Evolutionary conservation across 2,113 vertebrate species (phyloP).

Genomic region (Percina caprodes): DNA sequence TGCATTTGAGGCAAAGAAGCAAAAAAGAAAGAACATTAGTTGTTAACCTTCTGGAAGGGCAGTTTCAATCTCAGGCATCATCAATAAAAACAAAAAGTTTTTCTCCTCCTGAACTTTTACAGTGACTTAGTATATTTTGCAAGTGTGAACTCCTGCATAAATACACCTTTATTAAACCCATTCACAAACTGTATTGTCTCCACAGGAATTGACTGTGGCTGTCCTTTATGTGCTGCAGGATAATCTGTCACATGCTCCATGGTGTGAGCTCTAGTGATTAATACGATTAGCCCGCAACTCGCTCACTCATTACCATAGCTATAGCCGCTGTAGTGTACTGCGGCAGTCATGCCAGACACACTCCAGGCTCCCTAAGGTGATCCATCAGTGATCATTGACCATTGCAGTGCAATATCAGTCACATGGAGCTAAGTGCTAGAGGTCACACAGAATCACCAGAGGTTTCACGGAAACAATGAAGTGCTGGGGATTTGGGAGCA

Average conservation of each 20-base stretch:
- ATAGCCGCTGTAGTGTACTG: conserved; percentile 42
- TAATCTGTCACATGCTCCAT: conserved; percentile 66
- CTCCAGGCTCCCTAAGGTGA: conserved; percentile 64
- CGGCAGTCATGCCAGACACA: conserved; percentile 53
- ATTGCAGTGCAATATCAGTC: conserved; percentile 35
- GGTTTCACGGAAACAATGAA: conserved; percentile 53
- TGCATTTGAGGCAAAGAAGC: conserved; percentile 11
- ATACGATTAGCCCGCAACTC: conserved; percentile 60
- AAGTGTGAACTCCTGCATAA: conserved; percentile 8
- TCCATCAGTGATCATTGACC: conserved; percentile 78
- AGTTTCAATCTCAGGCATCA: conserved; percentile 11
- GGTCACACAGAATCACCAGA: conserved; percentile 47
- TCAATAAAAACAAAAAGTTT: conserved; percentile 22
- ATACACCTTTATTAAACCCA: conserved; percentile 18
- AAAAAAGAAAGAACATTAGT: conserved; percentile 24
- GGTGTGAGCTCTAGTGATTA: conserved; percentile 70
- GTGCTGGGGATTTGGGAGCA: not conserved
- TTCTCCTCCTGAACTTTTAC: not conserved
- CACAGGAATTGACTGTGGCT: conserved; percentile 46
- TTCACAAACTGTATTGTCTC: conserved; percentile 37
- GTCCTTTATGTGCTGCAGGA: conserved; percentile 52
- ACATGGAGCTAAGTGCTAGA: conserved; percentile 40
- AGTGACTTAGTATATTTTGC: conserved; percentile 23
- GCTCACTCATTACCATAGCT: conserved; percentile 73
- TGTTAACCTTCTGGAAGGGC: conserved; percentile 34